phyloP scores from a whole-genome alignment of 2,888 invertebrate species.

The Sinopyrophorus schimmeli region DNA sequence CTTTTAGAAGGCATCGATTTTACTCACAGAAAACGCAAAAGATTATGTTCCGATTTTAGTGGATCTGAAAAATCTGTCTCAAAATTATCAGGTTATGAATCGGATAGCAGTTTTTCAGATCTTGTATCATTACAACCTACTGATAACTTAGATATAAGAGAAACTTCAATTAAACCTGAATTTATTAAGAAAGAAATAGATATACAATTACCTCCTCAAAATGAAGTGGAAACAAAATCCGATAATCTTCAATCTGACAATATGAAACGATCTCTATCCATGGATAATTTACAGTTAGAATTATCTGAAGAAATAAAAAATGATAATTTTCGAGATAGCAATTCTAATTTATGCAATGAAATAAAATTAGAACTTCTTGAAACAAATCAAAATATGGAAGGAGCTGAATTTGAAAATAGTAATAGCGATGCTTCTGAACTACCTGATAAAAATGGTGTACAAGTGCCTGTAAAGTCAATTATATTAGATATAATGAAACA shows the following conservation, averaged over 20 bases:
- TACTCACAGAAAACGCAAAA: slow-evolving; percentile 55
- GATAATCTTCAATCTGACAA: slow-evolving; percentile 23
- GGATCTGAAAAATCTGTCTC: slow-evolving; percentile 65
- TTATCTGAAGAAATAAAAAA: slow-evolving; percentile 13
- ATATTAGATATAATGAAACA: slow-evolving; percentile 64
- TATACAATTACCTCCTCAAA: slow-evolving; percentile 19
- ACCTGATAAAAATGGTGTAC: slow-evolving; percentile 43
- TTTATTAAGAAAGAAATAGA: slow-evolving; percentile 27
- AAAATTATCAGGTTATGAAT: slow-evolving; percentile 65
- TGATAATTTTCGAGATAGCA: slow-evolving; percentile 42
- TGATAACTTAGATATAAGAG: slow-evolving; percentile 41
- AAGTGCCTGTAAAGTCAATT: slow-evolving; percentile 61
- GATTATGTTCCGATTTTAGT: slow-evolving; percentile 62
- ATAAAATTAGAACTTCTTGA: slow-evolving; percentile 32
- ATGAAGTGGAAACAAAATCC: slow-evolving; percentile 31
- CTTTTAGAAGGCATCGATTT: slow-evolving; percentile 64
- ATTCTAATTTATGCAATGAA: slow-evolving; percentile 49
- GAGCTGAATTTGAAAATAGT: slow-evolving; percentile 22
- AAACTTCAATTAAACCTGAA: slow-evolving; percentile 17
- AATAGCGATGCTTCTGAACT: slow-evolving; percentile 26
- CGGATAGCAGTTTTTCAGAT: slow-evolving; percentile 66
- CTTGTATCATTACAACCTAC: slow-evolving; percentile 50
- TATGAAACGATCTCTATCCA: slow-evolving; percentile 33
- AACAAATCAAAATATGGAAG: slow-evolving; percentile 28
- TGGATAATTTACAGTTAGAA: slow-evolving; percentile 19